Conservation (phyloP, 53 echinoderm and acorn worm species). For the Holothuria scabra region DNA sequence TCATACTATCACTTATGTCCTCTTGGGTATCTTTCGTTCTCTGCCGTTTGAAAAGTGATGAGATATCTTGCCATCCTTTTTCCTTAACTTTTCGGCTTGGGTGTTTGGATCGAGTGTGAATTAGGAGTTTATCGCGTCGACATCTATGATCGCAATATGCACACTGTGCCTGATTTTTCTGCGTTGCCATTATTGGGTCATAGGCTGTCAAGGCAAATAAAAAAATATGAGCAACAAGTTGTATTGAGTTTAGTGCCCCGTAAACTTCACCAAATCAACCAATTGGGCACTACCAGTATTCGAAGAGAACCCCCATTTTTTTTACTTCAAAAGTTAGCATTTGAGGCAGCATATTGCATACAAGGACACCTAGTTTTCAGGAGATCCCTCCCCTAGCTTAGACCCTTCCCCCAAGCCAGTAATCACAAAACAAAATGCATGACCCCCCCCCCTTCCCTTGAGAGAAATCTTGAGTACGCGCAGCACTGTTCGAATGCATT, state of each 20-base stretch:
- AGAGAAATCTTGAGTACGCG: too few species aligned
- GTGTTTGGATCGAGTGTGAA: not conserved
- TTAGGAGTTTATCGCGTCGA: constrained; percentile 15
- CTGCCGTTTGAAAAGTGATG: constrained; percentile 13
- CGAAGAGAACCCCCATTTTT: constrained; percentile 13
- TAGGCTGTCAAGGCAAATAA: not conserved
- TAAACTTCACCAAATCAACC: constrained; percentile 1
- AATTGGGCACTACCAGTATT: not conserved
- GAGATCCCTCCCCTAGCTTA: too few species aligned
- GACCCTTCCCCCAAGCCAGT: too few species aligned
- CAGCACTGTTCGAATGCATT: too few species aligned
- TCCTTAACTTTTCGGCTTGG: constrained; percentile 12
- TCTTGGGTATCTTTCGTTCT: not conserved
- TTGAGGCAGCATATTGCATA: too few species aligned
- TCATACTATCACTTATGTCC: constrained; percentile 3
- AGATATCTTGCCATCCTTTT: not conserved
- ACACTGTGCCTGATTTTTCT: constrained; percentile 14
- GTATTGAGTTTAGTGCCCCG: constrained; percentile 1
- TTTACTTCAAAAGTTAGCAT: too few species aligned
- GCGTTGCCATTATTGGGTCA: constrained; percentile 1
- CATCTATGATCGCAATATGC: constrained; percentile 13
- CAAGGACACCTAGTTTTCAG: too few species aligned
- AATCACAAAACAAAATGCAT: too few species aligned
- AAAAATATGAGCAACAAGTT: constrained; percentile 8
- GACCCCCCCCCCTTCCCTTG: too few species aligned